These are phyloP conservation scores for Drosophila antonietae DNA, from an alignment of 2,888 invertebrate genomes.

Conservation along the genomic window DNA sequence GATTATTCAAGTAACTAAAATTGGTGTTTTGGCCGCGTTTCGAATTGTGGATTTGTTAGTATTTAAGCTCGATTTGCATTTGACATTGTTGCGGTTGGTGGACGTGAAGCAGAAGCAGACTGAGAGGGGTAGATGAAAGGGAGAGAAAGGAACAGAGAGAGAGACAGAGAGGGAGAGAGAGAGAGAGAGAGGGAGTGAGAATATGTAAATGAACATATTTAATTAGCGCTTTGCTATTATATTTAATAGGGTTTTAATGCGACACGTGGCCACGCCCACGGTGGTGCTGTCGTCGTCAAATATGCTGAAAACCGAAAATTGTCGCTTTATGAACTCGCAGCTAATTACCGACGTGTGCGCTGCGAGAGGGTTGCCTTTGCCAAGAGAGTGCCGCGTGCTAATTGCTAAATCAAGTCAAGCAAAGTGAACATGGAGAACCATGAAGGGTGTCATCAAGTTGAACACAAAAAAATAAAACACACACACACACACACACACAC, in stretches of 20 bases:
- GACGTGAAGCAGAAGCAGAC: neutral
- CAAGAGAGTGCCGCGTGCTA: conserved; percentile 53
- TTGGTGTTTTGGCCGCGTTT: neutral
- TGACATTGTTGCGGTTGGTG: conserved; percentile 16
- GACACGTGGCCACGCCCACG: conserved; percentile 42
- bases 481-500: too few relatives aligned
- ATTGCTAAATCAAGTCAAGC: conserved; percentile 69
- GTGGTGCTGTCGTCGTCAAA: neutral
- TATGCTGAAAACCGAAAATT: conserved; percentile 43
- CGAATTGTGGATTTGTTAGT: conserved; percentile 1
- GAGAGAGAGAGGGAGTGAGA: conserved; percentile 7
- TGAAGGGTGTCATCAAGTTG: conserved; percentile 15
- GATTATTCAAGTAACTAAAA: neutral
- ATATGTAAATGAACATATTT: conserved; percentile 71
- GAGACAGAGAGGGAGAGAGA: neutral
- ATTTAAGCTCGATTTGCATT: conserved; percentile 34
- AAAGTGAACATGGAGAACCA: conserved; percentile 33
- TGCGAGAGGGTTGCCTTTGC: conserved; percentile 26
- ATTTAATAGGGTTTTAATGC: conserved; percentile 68
- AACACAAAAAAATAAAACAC: neutral
- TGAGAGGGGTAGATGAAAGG: neutral
- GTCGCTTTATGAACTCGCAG: conserved; percentile 57
- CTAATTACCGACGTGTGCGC: conserved; percentile 44
- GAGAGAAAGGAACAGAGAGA: neutral
- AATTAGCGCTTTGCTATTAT: conserved; percentile 58